Base-by-base conservation (phyloP, 2,113 vertebrate genomes). In the Boleophthalmus pectinirostris region DNA sequence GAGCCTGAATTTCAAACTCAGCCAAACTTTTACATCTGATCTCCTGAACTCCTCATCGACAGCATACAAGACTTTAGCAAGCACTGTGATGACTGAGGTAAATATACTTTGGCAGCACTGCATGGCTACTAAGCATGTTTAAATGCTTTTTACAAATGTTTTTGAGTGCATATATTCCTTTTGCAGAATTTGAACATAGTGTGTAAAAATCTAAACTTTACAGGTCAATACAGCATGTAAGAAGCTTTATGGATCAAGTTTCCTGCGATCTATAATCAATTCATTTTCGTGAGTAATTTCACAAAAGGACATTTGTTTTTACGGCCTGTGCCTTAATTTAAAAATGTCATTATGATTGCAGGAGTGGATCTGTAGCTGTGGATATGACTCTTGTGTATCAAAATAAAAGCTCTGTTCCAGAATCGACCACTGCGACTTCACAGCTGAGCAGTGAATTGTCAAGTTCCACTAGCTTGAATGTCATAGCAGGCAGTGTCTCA, bases 351-450 rank as follows among this genome's bases (percentile, higher is more conserved):
- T 69, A 3, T 58, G 15, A 38, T 10, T 80, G 5, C 10, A 91
- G 90, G 23, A 70, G 0, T 1, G 89, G 89, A 79, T 91, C 89
- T 46, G 77, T 87, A 15, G 24, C 47, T 11, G 16, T 21, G 9
- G 0, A 75, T 16, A 56, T 53, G 47, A 73, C 77, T 33, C 75
- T 90, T 5, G 79, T 86, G 58, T 91, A 81, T 65, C 0, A 1
- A 14, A 1, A 74, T 64, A 0, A 0, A 51, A 29, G 0, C 8
- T 74, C 47, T 18, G 70, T 87, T 86, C 87, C 88, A 38, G 1
- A 70, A 15, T 0, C 20, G 16, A 53, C 0, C 10, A 23, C 0
- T 16, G 77, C 70, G 54, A 72, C 20, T 46, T 1, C 24, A 57
- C 15, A 16, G 5, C 24, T 86, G 3, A 21, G 0, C 21, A 53